phyloP scores from a whole-genome alignment of 2,888 invertebrate species.

The Dicyrtomina minuta region DNA sequence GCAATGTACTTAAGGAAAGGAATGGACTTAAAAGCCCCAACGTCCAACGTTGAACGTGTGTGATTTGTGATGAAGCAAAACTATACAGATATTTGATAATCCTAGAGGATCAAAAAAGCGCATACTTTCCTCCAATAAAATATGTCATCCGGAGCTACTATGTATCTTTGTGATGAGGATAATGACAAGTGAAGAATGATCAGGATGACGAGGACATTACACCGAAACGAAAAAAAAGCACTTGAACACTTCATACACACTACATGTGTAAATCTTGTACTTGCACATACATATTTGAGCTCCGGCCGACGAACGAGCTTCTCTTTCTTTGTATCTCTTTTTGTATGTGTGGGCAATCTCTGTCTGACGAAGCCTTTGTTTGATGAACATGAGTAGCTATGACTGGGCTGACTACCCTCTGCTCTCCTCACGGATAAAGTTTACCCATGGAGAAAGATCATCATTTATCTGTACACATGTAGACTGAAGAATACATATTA shows the following conservation, averaged over 20 bases:
- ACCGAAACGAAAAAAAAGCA: background rate
- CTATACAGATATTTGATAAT: background rate
- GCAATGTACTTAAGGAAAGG: background rate
- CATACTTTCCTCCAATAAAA: slow-evolving; percentile 1
- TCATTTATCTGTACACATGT: slow-evolving; percentile 5
- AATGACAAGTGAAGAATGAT: background rate
- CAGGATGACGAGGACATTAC: background rate
- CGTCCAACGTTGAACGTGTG: no score
- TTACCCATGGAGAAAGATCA: slow-evolving; percentile 24
- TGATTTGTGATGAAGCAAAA: slow-evolving; percentile 1
- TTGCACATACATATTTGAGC: no score
- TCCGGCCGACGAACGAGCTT: no score
- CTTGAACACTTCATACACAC: no score
- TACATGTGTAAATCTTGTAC: no score
- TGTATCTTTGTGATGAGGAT: no score
- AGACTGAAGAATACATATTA: no score
- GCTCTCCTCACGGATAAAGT: background rate
- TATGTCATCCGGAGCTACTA: background rate
- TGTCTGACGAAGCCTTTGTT: no score
- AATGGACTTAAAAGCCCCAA: no score
- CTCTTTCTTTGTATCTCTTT: no score
- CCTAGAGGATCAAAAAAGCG: slow-evolving; percentile 5
- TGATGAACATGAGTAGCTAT: slow-evolving; percentile 3
- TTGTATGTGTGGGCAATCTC: no score
- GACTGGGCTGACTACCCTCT: no score